Conservation (phyloP, 2,113 vertebrate genomes). For the rabbit (Oryctolagus cuniculus) region DNA sequence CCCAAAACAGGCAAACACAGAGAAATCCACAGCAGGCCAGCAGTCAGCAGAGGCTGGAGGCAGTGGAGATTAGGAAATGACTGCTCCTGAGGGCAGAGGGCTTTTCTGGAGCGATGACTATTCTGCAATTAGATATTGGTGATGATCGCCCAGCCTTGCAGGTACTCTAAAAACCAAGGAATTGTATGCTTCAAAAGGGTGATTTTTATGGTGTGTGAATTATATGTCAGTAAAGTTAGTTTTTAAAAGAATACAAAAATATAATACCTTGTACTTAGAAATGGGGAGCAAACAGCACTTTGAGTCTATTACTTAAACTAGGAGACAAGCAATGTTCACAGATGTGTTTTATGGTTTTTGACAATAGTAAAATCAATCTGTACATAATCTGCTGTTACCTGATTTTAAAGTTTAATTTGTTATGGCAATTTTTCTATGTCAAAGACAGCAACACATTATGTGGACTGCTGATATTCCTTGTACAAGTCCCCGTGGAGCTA, state of each 20-base stretch:
- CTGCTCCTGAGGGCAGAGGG: background rate
- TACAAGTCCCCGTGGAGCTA: fast-evolving
- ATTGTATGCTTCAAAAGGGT: background rate
- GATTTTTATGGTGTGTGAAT: background rate
- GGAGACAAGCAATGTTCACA: background rate
- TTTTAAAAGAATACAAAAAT: background rate
- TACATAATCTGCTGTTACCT: background rate
- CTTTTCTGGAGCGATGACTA: background rate
- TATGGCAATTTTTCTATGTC: background rate
- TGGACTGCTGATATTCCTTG: too few relatives aligned
- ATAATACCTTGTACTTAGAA: background rate
- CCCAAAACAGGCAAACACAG: background rate
- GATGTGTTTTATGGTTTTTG: background rate
- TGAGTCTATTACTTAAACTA: background rate
- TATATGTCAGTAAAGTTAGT: background rate
- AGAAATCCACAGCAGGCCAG: too few relatives aligned
- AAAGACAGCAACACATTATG: background rate
- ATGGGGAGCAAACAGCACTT: background rate
- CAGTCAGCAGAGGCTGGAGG: too few relatives aligned
- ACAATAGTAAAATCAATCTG: background rate
- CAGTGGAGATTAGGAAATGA: fast-evolving
- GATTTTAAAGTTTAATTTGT: background rate
- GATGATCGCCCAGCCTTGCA: background rate
- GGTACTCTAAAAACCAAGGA: background rate
- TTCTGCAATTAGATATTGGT: background rate